phyloP scores from a whole-genome alignment of 2,888 invertebrate species.

The Melieria crassipennis region DNA sequence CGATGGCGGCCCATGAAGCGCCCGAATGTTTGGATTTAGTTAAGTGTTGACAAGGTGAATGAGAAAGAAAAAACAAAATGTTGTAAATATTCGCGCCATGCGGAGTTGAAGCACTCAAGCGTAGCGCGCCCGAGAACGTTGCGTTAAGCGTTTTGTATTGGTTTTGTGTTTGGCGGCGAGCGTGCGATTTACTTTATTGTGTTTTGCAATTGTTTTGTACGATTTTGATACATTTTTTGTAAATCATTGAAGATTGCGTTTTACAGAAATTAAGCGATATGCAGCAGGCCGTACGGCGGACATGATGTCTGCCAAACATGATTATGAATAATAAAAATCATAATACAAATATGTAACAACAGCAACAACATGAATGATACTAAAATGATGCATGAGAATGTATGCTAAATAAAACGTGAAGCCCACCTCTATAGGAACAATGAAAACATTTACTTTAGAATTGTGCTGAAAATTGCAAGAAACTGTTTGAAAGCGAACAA shows the following conservation, averaged over 20 bases:
- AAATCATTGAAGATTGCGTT: background rate
- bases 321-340: background rate
- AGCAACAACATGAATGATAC: background rate
- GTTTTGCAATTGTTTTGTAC: constrained; percentile 8
- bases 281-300: too few relatives aligned
- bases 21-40: background rate
- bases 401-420: constrained; percentile 11
- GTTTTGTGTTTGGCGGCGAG: too few relatives aligned
- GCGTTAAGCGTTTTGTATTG: too few relatives aligned
- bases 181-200: background rate
- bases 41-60: constrained; percentile 34
- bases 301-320: too few relatives aligned
- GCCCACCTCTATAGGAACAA: constrained; percentile 29
- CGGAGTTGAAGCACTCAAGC: background rate
- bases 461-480: constrained; percentile 27
- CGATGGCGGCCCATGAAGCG: background rate
- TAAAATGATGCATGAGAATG: background rate
- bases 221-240: constrained; percentile 9
- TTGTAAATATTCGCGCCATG: constrained; percentile 53
- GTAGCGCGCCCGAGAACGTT: too few relatives aligned
- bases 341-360: background rate
- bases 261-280: too few relatives aligned
- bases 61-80: constrained; percentile 36
- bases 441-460: constrained; percentile 32
- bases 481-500: constrained; percentile 7